Evolutionary conservation across 2,113 vertebrate species (phyloP).

Genomic region (Scomber colias): DNA sequence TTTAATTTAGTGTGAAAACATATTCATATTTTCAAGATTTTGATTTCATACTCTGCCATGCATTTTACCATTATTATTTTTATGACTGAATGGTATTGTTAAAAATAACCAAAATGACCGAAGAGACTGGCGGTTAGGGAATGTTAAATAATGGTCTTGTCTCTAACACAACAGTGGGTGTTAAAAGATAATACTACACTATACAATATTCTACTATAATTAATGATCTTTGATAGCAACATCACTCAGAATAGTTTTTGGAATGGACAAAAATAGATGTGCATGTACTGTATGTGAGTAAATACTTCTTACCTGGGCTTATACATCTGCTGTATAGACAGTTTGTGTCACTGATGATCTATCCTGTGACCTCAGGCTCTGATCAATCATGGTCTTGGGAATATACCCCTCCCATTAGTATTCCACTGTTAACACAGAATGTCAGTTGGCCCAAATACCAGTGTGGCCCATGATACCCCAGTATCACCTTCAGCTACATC

Average conservation of each 20-base stretch:
- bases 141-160: too few species aligned
- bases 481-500: conserved; percentile 47
- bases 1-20: too few species aligned
- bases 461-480: conserved; percentile 33
- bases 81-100: not conserved
- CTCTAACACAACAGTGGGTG: not conserved
- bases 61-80: too few species aligned
- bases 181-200: not conserved
- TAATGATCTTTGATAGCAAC: not conserved
- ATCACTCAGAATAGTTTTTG: conserved; percentile 2
- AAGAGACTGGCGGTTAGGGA: not conserved
- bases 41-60: too few species aligned
- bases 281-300: not conserved
- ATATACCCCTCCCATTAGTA: conserved; percentile 36
- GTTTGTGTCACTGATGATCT: conserved; percentile 24
- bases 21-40: too few species aligned
- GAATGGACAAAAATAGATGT: not conserved
- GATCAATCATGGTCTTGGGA: conserved; percentile 30
- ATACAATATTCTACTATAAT: not conserved
- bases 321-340: conserved; percentile 15
- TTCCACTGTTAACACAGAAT: conserved; percentile 35
- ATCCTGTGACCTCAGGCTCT: conserved; percentile 19
- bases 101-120: not conserved
- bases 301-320: not conserved
- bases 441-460: conserved; percentile 45